Conservation (phyloP, 2,113 vertebrate genomes). For the Poeciliopsis occidentalis region DNA sequence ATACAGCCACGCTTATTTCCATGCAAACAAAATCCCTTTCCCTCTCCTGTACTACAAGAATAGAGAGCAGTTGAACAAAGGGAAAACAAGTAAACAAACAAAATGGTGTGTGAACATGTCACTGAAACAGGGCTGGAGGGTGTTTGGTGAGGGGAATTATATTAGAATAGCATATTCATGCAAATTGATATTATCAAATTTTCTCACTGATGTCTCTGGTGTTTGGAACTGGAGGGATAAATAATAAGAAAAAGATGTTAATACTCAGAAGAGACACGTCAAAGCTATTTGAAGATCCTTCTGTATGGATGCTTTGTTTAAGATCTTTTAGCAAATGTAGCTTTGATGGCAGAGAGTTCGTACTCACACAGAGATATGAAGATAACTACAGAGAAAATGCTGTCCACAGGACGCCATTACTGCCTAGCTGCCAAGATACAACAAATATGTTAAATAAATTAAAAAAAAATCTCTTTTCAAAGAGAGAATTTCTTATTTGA, state of each 20-base stretch:
- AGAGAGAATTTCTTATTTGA: too few relatives aligned
- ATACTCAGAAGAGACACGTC: conserved; percentile 32
- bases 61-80: conserved; percentile 74
- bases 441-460: not conserved
- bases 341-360: conserved; percentile 28
- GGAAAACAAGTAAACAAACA: conserved; percentile 77
- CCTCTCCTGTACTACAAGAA: conserved; percentile 73
- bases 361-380: conserved; percentile 37
- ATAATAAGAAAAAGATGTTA: not conserved
- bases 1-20: conserved; percentile 61
- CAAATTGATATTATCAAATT: conserved; percentile 64
- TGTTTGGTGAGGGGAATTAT: conserved; percentile 1
- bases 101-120: conserved; percentile 69
- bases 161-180: conserved; percentile 60
- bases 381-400: conserved; percentile 4
- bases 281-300: conserved; percentile 48
- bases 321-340: conserved; percentile 41
- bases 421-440: not conserved
- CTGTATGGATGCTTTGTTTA: conserved; percentile 39
- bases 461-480: not conserved
- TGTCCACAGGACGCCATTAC: not conserved
- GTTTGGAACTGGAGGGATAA: conserved; percentile 40
- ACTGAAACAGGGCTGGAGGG: conserved; percentile 11
- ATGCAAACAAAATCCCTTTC: conserved; percentile 67
- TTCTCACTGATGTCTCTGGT: conserved; percentile 38